Evolutionary conservation across 2,113 vertebrate genomes (phyloP).

Genomic region (Sphyrna mokarran): DNA sequence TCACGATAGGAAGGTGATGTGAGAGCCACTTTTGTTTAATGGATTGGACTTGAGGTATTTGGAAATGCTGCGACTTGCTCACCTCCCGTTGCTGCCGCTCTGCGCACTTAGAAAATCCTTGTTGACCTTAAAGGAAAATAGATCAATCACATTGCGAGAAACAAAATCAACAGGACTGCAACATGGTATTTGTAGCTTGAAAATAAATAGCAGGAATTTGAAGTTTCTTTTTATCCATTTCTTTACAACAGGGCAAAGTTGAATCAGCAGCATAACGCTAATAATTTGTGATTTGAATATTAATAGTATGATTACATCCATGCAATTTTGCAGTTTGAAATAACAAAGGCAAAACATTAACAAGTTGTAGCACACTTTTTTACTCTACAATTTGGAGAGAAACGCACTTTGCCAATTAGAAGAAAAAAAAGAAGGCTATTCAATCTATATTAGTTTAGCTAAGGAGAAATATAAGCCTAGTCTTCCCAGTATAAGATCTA

Average conservation of each 20-base stretch:
- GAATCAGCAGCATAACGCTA: background rate
- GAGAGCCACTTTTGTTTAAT: background rate
- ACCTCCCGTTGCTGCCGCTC: background rate
- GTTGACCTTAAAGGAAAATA: background rate
- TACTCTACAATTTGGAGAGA: background rate
- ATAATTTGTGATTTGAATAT: background rate
- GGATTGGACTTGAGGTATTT: background rate
- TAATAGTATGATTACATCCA: background rate
- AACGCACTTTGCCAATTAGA: background rate
- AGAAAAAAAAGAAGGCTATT: background rate
- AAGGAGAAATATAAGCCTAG: background rate
- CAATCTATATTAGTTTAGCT: background rate
- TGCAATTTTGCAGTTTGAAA: background rate
- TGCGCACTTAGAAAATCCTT: background rate
- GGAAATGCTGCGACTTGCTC: background rate
- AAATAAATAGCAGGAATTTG: background rate
- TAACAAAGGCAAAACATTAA: background rate
- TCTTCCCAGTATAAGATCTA: background rate
- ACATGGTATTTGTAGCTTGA: background rate
- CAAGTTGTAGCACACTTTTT: background rate
- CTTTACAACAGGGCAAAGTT: background rate
- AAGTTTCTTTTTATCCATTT: background rate
- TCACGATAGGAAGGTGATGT: background rate
- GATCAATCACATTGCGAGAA: background rate
- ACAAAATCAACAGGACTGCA: background rate